Evolutionary conservation across 2,113 vertebrate genomes (phyloP).

Genomic region (Perca fluviatilis): DNA sequence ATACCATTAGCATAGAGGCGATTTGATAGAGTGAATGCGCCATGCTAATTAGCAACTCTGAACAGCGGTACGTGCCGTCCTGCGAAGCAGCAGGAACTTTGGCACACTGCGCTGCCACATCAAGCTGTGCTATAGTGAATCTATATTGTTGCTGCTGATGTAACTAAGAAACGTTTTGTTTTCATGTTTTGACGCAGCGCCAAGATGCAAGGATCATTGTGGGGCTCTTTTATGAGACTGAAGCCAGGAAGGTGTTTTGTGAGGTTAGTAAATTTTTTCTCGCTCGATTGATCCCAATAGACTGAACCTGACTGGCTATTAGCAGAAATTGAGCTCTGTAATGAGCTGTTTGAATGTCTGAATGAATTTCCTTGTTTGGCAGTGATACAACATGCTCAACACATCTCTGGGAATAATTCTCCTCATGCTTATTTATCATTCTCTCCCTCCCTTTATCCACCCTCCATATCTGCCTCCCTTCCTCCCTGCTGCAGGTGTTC

Average conservation of each 20-base stretch:
- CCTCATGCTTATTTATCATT: conserved; percentile 53
- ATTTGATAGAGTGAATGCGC: conserved; percentile 70
- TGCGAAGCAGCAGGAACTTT: conserved; percentile 60
- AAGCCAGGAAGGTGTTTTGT: conserved; percentile 96
- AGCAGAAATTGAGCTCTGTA: conserved; percentile 45
- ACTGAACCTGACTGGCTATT: conserved; percentile 46
- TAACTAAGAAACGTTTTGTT: conserved; percentile 44
- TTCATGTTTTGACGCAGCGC: conserved; percentile 81
- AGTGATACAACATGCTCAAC: conserved; percentile 40
- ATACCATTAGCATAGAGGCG: conserved; percentile 71
- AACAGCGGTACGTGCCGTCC: conserved; percentile 54
- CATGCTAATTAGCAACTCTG: conserved; percentile 69
- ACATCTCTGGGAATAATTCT: conserved; percentile 42
- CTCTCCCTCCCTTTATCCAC: background rate
- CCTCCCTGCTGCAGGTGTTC: conserved; percentile 86
- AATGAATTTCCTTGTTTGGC: conserved; percentile 55
- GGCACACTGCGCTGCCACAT: conserved; percentile 30
- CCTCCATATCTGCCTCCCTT: background rate
- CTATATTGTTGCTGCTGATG: conserved; percentile 25
- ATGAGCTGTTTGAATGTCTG: conserved; percentile 55
- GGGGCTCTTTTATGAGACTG: conserved; percentile 96
- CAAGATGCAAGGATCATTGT: conserved; percentile 97
- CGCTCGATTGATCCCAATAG: conserved; percentile 42
- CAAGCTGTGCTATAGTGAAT: conserved; percentile 34
- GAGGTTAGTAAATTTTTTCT: conserved; percentile 85